Evolutionary conservation across 2,113 vertebrate species (phyloP), one percentile per base, ranked within the genome.

Genomic region (Aramus guarauna): DNA sequence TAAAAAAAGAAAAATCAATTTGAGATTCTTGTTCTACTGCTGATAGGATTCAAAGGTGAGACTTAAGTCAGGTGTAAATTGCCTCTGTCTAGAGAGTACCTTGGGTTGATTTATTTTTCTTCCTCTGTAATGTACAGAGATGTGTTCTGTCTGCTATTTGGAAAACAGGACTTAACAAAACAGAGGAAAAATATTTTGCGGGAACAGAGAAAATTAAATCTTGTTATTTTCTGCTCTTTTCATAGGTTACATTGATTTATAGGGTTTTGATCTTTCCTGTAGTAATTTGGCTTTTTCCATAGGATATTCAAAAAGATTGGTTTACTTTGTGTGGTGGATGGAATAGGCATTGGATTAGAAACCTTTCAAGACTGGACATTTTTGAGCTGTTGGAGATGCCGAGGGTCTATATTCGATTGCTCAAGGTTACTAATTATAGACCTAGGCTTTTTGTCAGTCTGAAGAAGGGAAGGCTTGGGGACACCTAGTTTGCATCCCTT

Each of bases 231-330:
- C 39, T 81, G 21, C 5, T 66, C 2, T 53, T 77, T 90, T 87
- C 23, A 39, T 39, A 53, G 5, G 5, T 34, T 74, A 9, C 9
- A 62, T 58, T 1, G 0, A 27, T 53, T 81, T 53, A 53, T 15
- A 74, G 8, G 2, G 7, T 27, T 81, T 92, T 41, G 19, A 50
- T 56, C 5, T 71, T 88, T 82, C 37, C 6, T 80, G 5, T 6
- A 59, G 4, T 59, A 50, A 9, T 37, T 88, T 22, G 0, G 0
- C 0, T 45, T 71, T 63, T 67, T 36, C 19, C 12, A n/a, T 8
- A 9, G 3, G 3, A 5, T 55, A 52, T 76, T 88, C 7, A 73
- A 47, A 74, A 82, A 68, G 4, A 26, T 37, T 34, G 12, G 32
- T 85, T 83, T 56, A 6, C 3, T 91, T 60, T 43, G 6, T 23